phyloP scores from a whole-genome alignment of 1,140 invertebrate genomes.

The Centruroides sculpturatus region DNA sequence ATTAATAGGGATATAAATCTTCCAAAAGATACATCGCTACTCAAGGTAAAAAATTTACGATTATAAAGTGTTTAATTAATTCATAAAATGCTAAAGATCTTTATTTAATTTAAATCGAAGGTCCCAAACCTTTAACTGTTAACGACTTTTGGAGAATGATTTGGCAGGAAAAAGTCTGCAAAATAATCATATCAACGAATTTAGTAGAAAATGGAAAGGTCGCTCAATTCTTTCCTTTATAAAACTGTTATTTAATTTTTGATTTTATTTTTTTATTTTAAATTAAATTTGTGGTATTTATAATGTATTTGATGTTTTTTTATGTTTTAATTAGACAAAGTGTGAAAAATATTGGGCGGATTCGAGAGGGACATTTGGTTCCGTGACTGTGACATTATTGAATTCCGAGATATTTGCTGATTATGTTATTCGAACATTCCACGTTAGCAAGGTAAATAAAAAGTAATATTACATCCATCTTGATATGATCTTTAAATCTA shows the following conservation, averaged over 20 bases:
- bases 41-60: conserved; percentile 38
- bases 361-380: conserved; percentile 17
- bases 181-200: conserved; percentile 66
- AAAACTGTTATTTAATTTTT: too few species aligned
- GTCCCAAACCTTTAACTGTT: conserved; percentile 48
- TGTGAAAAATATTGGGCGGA: conserved; percentile 50
- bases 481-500: too few species aligned
- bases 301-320: too few species aligned
- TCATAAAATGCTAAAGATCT: background rate
- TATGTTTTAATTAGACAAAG: conserved; percentile 32
- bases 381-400: conserved; percentile 5
- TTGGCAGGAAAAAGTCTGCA: conserved; percentile 49
- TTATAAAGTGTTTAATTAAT: background rate
- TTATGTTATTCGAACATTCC: too few species aligned
- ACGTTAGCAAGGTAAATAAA: too few species aligned
- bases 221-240: conserved; percentile 10
- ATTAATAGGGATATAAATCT: conserved; percentile 35
- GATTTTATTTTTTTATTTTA: too few species aligned
- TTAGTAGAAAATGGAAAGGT: conserved; percentile 58
- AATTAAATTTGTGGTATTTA: too few species aligned
- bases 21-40: conserved; percentile 58
- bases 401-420: too few species aligned
- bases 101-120: background rate
- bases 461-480: too few species aligned
- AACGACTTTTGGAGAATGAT: conserved; percentile 71